phyloP scores from a whole-genome alignment of 2,113 vertebrate genomes.

The Apodemus sylvaticus region DNA sequence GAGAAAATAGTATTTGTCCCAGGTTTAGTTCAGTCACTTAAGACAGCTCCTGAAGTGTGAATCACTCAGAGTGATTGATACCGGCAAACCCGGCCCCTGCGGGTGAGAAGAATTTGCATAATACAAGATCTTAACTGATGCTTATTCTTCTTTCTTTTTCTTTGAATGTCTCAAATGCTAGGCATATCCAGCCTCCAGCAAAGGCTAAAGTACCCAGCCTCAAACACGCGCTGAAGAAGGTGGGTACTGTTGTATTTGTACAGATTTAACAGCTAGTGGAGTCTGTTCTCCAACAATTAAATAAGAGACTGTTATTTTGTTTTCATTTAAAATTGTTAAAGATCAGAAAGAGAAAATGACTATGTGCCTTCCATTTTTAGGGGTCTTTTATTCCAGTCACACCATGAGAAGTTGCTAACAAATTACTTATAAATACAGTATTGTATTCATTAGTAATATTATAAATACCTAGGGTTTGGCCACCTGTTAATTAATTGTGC shows the following conservation, averaged over 20 bases:
- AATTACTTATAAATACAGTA: background rate
- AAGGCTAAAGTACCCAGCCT: conserved; percentile 23
- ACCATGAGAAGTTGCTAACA: conserved; percentile 39
- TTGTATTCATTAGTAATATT: too few relatives aligned
- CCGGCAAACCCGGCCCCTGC: conserved; percentile 56
- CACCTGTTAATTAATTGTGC: background rate
- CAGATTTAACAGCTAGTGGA: conserved; percentile 51
- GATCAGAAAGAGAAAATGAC: conserved; percentile 52
- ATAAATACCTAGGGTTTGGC: background rate
- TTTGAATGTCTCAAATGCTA: conserved; percentile 49
- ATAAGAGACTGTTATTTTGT: conserved; percentile 58
- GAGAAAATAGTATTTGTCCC: conserved; percentile 26
- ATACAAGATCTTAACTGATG: conserved; percentile 51
- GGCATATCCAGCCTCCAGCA: conserved; percentile 57
- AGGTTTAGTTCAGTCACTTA: conserved; percentile 60
- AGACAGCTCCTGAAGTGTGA: conserved; percentile 57
- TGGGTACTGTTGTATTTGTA: conserved; percentile 40
- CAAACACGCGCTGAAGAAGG: background rate
- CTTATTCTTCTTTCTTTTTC: conserved; percentile 53
- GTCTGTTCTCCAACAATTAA: conserved; percentile 69
- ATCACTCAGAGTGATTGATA: conserved; percentile 65
- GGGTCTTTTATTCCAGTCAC: conserved; percentile 22
- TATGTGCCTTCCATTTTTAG: background rate
- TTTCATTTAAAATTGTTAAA: conserved; percentile 61
- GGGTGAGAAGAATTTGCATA: conserved; percentile 31